These are phyloP conservation scores for Andrena marginata DNA, from an alignment of 2,888 invertebrate genomes.

Conservation along the genomic window DNA sequence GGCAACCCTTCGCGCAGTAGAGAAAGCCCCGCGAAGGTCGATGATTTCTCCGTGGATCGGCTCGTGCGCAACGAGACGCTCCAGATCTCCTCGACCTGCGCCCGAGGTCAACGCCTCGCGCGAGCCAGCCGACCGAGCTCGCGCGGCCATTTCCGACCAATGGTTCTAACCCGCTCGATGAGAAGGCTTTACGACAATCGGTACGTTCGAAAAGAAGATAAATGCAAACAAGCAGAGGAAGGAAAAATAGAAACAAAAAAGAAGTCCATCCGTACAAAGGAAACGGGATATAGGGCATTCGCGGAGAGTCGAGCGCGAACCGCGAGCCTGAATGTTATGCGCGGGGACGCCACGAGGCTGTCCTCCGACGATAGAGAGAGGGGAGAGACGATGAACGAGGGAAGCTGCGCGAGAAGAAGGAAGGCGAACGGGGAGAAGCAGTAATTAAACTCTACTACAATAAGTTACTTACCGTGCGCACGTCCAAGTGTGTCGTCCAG, in stretches of 20 bases:
- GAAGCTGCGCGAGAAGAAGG: constrained; percentile 43
- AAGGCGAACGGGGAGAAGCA: constrained; percentile 46
- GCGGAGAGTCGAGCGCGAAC: constrained; percentile 32
- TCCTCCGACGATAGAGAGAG: constrained; percentile 48
- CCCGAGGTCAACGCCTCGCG: constrained; percentile 18
- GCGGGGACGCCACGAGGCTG: constrained; percentile 23
- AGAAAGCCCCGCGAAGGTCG: constrained; percentile 35
- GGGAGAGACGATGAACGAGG: constrained; percentile 18
- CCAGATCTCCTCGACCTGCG: constrained; percentile 56
- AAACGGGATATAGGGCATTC: constrained; percentile 58
- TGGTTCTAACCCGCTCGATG: constrained; percentile 41
- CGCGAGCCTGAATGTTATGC: not conserved
- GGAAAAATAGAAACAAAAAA: not conserved
- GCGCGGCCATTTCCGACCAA: constrained; percentile 50
- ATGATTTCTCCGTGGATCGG: constrained; percentile 44
- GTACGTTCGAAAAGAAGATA: constrained; percentile 48
- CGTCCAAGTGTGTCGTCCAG: constrained; percentile 81
- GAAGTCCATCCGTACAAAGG: constrained; percentile 47
- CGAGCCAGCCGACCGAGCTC: constrained; percentile 3
- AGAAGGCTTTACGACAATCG: constrained; percentile 70
- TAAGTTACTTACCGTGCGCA: constrained; percentile 77
- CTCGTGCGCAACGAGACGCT: constrained; percentile 25
- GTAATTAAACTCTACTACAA: constrained; percentile 66
- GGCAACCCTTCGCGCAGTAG: constrained; percentile 29
- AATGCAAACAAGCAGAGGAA: not conserved